Base-by-base conservation (phyloP, 2,113 vertebrate species). In the Dromaius novaehollandiae region DNA sequence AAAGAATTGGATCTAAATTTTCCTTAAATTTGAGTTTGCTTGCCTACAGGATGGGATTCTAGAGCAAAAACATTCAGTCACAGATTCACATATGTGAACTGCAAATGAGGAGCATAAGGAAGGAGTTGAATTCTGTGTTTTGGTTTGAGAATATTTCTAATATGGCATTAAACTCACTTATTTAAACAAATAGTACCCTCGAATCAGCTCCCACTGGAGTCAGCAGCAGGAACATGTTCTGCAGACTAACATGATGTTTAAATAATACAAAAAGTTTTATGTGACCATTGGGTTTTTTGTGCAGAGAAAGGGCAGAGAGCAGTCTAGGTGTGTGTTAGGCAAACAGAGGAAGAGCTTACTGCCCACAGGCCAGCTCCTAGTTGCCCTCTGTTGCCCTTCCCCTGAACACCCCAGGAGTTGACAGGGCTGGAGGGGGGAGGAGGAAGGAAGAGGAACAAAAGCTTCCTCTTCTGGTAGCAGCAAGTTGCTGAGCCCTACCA, bases 401-500 rank as follows among this genome's bases (percentile, higher is more conserved):
- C 44, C 55, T 78, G 55, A n/a, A 63, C 36, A 70, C 13, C 63
- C 38, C 77, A 36, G 1, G 2, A 74, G 50, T 50, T 73, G 56
- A 81, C 6, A 2, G 75, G 38, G 80, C 38, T 1, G 34, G 75
- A 82, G 34, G 48, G 64, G 90, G 83, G 78, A 92, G 75, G 70
- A 90, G 63, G 88, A 93, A 93, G 77, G 77, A 87, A 76, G 79
- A 66, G 61, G 48, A 88, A 58, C 58, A 66, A 55, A 71, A 95
- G 85, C 48, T 91, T 94, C 91, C 36, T 32, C 36, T 55, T 19
- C 7, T 48, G 36, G 63, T 34, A 60, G 40, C 46, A 80, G 65
- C 40, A 61, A 50, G 53, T 61, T 83, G 48, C 63, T 55, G 51
- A 90, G 63, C 70, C 56, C 75, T 82, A 63, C 36, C 11, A 4